Evolutionary conservation across 2,888 invertebrate species (phyloP), one percentile per base, ranked within the genome.

Genomic region (Sisyra nigra): DNA sequence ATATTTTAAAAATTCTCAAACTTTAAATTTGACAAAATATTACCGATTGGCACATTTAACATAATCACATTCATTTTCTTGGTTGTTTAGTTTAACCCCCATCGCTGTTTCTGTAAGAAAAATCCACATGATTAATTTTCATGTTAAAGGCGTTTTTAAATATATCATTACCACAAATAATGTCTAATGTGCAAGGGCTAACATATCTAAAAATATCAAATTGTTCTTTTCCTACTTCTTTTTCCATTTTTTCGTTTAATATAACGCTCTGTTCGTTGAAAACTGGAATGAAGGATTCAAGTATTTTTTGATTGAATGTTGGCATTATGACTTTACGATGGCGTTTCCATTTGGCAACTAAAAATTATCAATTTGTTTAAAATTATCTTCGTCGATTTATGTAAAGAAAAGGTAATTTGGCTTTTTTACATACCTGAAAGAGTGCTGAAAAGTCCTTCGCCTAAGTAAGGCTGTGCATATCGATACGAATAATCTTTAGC

Each of bases 81-180:
- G 72, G 1, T 72, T 69, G 44, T 72, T 65, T 56, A 80, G 69
- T 38, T 68, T 65, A 45, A 72, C 67, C 1, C 81, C 81, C 81
- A 83, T 80, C 1, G 80, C 77, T 2, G 80, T 77, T 57, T 81
- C 80, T 76, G 57, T 29, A 42, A 44, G 9, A 5, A 24, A 24
- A 24, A 7, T 24, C 7, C n/a, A n/a, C n/a, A n/a, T n/a, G n/a
- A n/a, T n/a, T n/a, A n/a, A n/a, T n/a, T n/a, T 24, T 24, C 24
- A 24, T 24, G 7, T 24, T 3, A 24, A 24, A 24, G 24, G 24
- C 7, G 24, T 24, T n/a, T n/a, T n/a, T n/a, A n/a, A n/a, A n/a
- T n/a, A n/a, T n/a, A n/a, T n/a, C n/a, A n/a, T 59, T 56, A 76
- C 75, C 74, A 54, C 73, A 75, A 15, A 76, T 72, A 45, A 74